Base-by-base conservation (phyloP, 2,797 vertebrate genomes). In the Eulemur mongoz region DNA sequence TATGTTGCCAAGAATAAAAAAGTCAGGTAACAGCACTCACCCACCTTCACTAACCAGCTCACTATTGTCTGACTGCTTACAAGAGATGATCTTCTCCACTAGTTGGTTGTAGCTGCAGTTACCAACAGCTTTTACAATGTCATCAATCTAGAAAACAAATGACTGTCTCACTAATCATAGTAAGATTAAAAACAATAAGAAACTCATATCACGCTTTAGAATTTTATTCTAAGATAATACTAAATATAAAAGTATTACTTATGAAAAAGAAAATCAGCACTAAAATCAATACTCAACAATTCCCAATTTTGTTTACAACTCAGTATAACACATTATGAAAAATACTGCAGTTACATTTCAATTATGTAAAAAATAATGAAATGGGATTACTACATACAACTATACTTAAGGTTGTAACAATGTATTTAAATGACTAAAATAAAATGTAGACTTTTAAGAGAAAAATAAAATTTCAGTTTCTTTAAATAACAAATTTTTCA, bases 31-130 rank as follows among this genome's bases (percentile, higher is more conserved):
- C 5, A 87, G 93, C 96, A 94, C 92, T 97, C 52, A 98, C 99
- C 98, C 98, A 99, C 99, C 99, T 99, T 99, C 99, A 82, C 99
- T 99, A 98, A 99, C 99, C 98, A 99, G 99, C 98, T 99, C 99
- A 89, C 99, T 99, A 98, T 98, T 99, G 97, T 99, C 99, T 1
- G 99, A 99, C 98, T 99, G 99, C 97, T 99, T 99, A 98, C 99
- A 99, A 97, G 99, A 99, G 98, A 99, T 99, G 17, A 99, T 99
- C 99, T 99, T 99, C 99, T 99, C 99, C 92, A 99, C 99, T 96
- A 99, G 99, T 98, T 99, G 99, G 99, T 99, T 99, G 98, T 99
- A 99, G 98, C 99, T 99, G 99, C 99, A 99, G 99, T 99, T 99
- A 96, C 99, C 99, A 98, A 99, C 99, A 87, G 99, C 99, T 98